These are phyloP conservation scores for Apodemia hepburni DNA, from an alignment of 2,888 invertebrate species.

Conservation along the genomic window DNA sequence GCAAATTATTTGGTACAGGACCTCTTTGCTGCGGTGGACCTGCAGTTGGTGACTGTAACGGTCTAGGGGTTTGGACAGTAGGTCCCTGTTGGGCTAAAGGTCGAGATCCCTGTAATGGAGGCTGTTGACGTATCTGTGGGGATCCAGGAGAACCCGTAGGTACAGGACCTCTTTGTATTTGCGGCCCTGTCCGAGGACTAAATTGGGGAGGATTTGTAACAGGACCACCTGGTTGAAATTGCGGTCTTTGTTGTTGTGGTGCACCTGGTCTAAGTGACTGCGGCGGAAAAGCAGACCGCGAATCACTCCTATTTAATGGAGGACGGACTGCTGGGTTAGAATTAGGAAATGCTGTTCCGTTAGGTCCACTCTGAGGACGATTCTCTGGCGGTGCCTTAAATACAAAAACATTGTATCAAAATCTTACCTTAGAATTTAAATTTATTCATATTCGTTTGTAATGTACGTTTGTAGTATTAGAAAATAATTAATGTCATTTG, in stretches of 20 bases:
- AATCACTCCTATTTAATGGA: slow-evolving; percentile 59
- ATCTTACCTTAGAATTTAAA: too few species aligned
- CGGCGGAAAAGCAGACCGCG: slow-evolving; percentile 57
- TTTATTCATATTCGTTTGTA: too few species aligned
- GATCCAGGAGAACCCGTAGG: slow-evolving; percentile 48
- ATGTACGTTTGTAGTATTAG: too few species aligned
- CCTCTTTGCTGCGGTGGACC: slow-evolving; percentile 58
- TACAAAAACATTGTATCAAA: slow-evolving; percentile 27
- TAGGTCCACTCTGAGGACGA: slow-evolving; percentile 53
- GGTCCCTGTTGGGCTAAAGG: slow-evolving; percentile 60
- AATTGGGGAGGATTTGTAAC: slow-evolving; percentile 56
- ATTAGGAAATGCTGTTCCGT: slow-evolving; percentile 44
- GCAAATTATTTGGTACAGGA: slow-evolving; percentile 68
- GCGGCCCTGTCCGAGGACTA: slow-evolving; percentile 53
- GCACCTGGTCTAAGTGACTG: slow-evolving; percentile 51
- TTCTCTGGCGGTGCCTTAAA: slow-evolving; percentile 58
- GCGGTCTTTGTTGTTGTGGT: slow-evolving; percentile 54
- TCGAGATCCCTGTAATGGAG: slow-evolving; percentile 45
- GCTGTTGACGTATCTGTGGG: slow-evolving; percentile 51
- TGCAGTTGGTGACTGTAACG: slow-evolving; percentile 49
- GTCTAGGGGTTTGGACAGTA: slow-evolving; percentile 56
- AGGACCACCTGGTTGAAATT: slow-evolving; percentile 69
- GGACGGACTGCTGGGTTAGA: slow-evolving; percentile 53
- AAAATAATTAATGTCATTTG: too few species aligned
- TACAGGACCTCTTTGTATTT: slow-evolving; percentile 48